phyloP scores from a whole-genome alignment of 2,888 invertebrate species.

The Caenorhabditis sp. region DNA sequence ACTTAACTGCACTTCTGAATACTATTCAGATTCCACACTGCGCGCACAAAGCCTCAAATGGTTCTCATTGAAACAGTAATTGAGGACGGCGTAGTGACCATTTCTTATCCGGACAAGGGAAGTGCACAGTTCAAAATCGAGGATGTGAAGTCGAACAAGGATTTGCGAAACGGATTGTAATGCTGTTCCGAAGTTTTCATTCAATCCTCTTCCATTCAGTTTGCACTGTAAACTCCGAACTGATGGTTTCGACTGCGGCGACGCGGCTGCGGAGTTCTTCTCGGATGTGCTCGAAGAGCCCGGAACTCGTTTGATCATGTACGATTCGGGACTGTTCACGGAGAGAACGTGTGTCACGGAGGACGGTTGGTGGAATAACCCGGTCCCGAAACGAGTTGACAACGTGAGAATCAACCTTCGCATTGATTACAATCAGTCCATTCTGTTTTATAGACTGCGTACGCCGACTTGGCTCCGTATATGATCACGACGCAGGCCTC shows the following conservation, averaged over 20 bases:
- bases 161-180: constrained; percentile 60
- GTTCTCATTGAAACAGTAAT: constrained; percentile 59
- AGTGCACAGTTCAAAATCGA: constrained; percentile 47
- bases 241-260: constrained; percentile 76
- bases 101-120: constrained; percentile 44
- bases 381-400: constrained; percentile 63
- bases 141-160: constrained; percentile 48
- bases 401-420: constrained; percentile 38
- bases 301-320: constrained; percentile 70
- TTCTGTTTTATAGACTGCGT: constrained; percentile 63
- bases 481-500: constrained; percentile 72
- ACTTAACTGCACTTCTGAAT: not conserved
- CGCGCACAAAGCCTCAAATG: constrained; percentile 63
- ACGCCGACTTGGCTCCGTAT: constrained; percentile 70
- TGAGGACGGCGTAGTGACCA: constrained; percentile 45
- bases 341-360: constrained; percentile 66
- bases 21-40: constrained; percentile 57
- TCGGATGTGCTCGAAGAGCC: constrained; percentile 61
- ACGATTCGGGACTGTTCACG: constrained; percentile 67
- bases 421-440: not conserved
- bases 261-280: constrained; percentile 64
- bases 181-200: no score
- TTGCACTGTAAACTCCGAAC: constrained; percentile 65
- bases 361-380: constrained; percentile 66
- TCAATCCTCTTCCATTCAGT: no score